These are phyloP conservation scores for Paracanthobrama guichenoti DNA, from an alignment of 2,113 vertebrate species.

Conservation along the genomic window DNA sequence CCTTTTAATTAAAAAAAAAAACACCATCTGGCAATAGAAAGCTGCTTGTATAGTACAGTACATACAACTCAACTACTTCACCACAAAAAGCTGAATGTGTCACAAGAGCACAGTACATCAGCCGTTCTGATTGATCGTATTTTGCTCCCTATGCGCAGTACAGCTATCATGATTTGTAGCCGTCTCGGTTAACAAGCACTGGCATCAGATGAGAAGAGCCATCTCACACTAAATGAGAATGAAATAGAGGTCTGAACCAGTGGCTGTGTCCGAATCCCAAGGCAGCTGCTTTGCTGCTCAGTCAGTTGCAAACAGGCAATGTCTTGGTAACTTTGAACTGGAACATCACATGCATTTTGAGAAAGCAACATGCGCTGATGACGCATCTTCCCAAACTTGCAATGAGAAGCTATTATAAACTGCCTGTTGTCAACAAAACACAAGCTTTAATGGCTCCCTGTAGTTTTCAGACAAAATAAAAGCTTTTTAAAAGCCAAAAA, in stretches of 20 bases:
- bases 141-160: constrained; percentile 15
- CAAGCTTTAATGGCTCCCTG: neutral
- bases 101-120: neutral
- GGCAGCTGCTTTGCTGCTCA: neutral
- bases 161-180: neutral
- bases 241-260: constrained; percentile 5
- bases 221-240: neutral
- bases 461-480: neutral
- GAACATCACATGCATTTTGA: neutral
- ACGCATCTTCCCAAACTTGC: neutral
- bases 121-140: neutral
- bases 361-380: neutral
- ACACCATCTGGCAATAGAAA: neutral
- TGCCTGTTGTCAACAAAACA: neutral
- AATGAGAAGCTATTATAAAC: neutral
- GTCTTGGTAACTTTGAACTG: neutral
- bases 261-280: neutral
- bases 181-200: constrained; percentile 24
- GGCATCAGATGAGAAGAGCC: constrained; percentile 25
- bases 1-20: neutral
- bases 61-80: neutral
- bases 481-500: too few relatives aligned
- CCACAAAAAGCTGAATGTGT: neutral
- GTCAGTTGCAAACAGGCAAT: neutral
- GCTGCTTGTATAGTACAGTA: constrained; percentile 1